Base-by-base conservation (phyloP, 2,888 invertebrate species). In the Agrotis ipsilon region DNA sequence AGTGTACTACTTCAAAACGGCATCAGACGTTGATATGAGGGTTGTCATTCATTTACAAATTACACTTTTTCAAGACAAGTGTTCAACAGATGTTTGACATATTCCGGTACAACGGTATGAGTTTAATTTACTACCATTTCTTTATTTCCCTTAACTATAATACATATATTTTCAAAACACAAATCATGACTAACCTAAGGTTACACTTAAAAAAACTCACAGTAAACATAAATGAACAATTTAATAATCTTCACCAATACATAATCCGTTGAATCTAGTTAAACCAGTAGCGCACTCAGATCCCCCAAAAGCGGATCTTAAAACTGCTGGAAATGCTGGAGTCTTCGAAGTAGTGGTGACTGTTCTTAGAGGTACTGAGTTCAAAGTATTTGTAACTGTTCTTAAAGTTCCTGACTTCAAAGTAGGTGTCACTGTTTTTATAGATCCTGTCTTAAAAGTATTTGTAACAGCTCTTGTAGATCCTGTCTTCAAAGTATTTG, bases 161-260 rank as follows among this genome's bases (percentile, higher is more conserved):
- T 24, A 5, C 5, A 27, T 27, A 5, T 27, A 27, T 27, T 27
- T 5, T 27, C 27, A 27, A 3, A 3, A 27, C 5, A 5, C 27
- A 11, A 9, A 9, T 48, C 9, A 49, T 19, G 13, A 19, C 19
- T 4, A 39, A 39, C 11, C 2, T 39, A 19, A 14, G 14, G 21
- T 21, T 21, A 51, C 1, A 21, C 19, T 21, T 21, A 51, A 51
- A 51, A 21, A 32, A 48, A 24, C 57, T 21, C n/a, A 49, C 4
- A 13, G 5, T 14, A n/a, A 1, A 51, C 16, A 9, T 7, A 62
- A 4, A 45, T 16, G 18, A 16, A 39, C 13, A 54, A 54, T 66
- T 65, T 68, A 64, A 57, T 76, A 73, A 67, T 78, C 78, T 43
- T 52, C 58, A 43, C 13, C 65, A 46, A 78, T 2, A 69, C 78